phyloP scores from a whole-genome alignment of 2,113 vertebrate species.

The Alethe castanea region DNA sequence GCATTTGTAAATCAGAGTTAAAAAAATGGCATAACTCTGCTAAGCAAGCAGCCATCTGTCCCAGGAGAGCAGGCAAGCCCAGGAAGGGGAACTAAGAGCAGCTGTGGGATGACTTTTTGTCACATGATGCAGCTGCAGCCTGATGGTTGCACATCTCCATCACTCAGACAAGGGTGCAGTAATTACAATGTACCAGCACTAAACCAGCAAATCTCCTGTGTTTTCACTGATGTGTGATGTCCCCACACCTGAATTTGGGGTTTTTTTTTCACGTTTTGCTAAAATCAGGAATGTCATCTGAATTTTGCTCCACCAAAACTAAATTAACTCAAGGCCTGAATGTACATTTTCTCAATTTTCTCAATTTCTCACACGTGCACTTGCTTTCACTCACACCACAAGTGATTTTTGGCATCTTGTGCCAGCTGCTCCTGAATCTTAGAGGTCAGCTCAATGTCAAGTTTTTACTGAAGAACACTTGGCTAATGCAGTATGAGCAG shows the following conservation, averaged over 20 bases:
- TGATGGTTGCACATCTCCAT: background rate
- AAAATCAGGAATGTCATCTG: background rate
- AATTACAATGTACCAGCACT: background rate
- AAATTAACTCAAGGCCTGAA: background rate
- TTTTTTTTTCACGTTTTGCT: background rate
- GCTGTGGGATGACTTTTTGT: background rate
- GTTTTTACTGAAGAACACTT: background rate
- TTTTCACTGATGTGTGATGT: background rate
- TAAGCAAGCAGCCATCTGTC: background rate
- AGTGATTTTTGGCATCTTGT: background rate
- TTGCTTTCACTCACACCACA: background rate
- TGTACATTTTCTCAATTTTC: background rate
- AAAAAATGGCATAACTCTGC: background rate
- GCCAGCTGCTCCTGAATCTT: background rate
- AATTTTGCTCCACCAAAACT: background rate
- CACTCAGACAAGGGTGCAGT: background rate
- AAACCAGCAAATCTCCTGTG: background rate
- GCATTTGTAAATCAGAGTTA: background rate
- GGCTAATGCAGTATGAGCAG: background rate
- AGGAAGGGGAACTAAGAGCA: background rate
- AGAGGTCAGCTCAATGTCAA: background rate
- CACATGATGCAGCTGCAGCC: background rate
- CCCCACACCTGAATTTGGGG: background rate
- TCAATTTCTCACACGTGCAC: accelerated
- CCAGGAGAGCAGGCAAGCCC: background rate